phyloP scores from a whole-genome alignment of 2,797 vertebrate genomes.

The Pantherophis alleghaniensis region DNA sequence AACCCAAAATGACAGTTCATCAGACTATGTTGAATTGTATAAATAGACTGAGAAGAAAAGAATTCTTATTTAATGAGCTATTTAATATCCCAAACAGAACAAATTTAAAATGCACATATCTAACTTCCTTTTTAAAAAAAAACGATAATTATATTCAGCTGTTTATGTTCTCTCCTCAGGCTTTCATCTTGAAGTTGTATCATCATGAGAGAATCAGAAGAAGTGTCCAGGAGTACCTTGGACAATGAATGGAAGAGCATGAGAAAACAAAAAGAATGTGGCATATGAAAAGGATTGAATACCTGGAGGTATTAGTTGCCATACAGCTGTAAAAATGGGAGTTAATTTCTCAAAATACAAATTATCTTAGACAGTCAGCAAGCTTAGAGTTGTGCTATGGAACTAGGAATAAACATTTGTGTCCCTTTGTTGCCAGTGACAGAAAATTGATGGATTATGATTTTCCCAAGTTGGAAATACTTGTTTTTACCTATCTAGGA shows the following conservation, averaged over 20 bases:
- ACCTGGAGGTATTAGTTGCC: conserved; percentile 68
- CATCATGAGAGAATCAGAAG: conserved; percentile 72
- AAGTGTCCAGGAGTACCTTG: conserved; percentile 63
- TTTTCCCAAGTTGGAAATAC: conserved; percentile 72
- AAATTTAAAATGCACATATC: not conserved
- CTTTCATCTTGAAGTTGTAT: conserved; percentile 64
- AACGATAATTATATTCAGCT: conserved; percentile 11
- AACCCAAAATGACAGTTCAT: not conserved
- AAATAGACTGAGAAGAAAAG: not conserved
- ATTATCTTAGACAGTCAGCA: conserved; percentile 66
- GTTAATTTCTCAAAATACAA: conserved; percentile 63
- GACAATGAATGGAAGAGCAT: conserved; percentile 72
- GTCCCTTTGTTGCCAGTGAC: conserved; percentile 68
- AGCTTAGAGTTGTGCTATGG: conserved; percentile 73
- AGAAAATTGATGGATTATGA: conserved; percentile 73
- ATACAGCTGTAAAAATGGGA: conserved; percentile 70
- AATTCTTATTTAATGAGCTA: not conserved
- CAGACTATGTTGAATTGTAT: not conserved
- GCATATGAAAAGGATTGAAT: conserved; percentile 72
- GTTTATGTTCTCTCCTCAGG: conserved; percentile 59
- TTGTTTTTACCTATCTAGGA: conserved; percentile 70
- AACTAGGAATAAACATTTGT: conserved; percentile 71
- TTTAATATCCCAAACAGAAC: not conserved
- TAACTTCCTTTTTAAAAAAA: not conserved
- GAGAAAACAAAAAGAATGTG: conserved; percentile 72